These are phyloP conservation scores for Pantala flavescens DNA, from an alignment of 1,140 invertebrate species.

Conservation along the genomic window DNA sequence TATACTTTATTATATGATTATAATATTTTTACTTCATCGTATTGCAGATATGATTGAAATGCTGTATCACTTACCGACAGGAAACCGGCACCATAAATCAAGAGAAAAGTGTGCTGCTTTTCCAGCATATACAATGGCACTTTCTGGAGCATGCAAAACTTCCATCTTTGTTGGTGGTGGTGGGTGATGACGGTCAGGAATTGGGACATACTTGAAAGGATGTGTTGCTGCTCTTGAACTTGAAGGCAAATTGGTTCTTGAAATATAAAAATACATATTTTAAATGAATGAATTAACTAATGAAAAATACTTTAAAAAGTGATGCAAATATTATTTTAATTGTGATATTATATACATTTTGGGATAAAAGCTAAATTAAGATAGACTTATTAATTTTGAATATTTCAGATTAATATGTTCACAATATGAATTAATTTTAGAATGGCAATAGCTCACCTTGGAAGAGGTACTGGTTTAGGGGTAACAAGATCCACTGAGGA, in stretches of 20 bases:
- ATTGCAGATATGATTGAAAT: no score
- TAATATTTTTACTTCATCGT: no score
- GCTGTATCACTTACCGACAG: not conserved
- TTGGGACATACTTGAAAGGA: not conserved
- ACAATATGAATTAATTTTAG: not conserved
- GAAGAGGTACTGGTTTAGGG: slow-evolving; percentile 12
- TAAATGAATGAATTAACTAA: no score
- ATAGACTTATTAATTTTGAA: no score
- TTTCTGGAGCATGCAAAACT: not conserved
- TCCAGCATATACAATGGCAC: not conserved
- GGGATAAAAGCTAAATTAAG: no score
- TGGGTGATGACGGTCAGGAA: not conserved
- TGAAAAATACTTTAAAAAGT: no score
- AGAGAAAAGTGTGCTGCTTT: slow-evolving; percentile 9
- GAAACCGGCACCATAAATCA: not conserved
- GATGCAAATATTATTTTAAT: no score
- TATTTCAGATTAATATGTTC: no score
- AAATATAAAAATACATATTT: not conserved
- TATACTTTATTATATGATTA: no score
- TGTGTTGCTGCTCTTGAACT: not conserved
- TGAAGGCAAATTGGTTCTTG: slow-evolving; percentile 14
- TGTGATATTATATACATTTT: no score
- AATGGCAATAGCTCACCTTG: slow-evolving; percentile 12
- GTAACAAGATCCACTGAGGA: not conserved
- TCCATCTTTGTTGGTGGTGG: not conserved